phyloP scores from a whole-genome alignment of 2,113 vertebrate genomes.

The Ondatra zibethicus region DNA sequence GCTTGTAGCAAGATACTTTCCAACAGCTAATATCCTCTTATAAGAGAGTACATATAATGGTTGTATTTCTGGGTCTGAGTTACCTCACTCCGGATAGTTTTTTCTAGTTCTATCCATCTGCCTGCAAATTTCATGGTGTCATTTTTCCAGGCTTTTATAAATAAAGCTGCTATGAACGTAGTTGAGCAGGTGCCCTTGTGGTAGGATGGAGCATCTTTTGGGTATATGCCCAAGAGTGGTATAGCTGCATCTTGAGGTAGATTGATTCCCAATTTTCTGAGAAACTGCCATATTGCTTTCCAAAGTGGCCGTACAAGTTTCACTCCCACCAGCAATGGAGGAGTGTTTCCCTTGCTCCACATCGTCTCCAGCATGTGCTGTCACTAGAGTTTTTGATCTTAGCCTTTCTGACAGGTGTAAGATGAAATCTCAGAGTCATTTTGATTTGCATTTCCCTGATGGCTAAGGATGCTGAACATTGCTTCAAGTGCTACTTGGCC shows the following conservation, averaged over 20 bases:
- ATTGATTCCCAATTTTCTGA: neutral
- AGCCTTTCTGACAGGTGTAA: neutral
- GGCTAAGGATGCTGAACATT: neutral
- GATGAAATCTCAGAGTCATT: neutral
- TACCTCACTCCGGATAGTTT: neutral
- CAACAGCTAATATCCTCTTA: neutral
- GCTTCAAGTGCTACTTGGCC: neutral
- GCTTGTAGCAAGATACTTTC: neutral
- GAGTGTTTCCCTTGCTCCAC: neutral
- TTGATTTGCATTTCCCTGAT: neutral
- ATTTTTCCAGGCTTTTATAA: neutral
- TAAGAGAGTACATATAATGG: neutral
- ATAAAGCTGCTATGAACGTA: neutral
- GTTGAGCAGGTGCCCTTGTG: neutral
- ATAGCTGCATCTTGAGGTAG: neutral
- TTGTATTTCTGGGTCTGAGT: neutral
- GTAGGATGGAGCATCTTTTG: neutral
- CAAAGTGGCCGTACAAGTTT: neutral
- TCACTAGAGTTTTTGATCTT: neutral
- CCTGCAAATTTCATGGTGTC: neutral
- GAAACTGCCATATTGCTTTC: neutral
- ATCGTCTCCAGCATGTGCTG: neutral
- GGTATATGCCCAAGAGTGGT: neutral
- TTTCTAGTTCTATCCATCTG: neutral
- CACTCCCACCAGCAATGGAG: neutral